Base-by-base conservation (phyloP, 1,140 invertebrate genomes). In the Cryptotermes secundus region DNA sequence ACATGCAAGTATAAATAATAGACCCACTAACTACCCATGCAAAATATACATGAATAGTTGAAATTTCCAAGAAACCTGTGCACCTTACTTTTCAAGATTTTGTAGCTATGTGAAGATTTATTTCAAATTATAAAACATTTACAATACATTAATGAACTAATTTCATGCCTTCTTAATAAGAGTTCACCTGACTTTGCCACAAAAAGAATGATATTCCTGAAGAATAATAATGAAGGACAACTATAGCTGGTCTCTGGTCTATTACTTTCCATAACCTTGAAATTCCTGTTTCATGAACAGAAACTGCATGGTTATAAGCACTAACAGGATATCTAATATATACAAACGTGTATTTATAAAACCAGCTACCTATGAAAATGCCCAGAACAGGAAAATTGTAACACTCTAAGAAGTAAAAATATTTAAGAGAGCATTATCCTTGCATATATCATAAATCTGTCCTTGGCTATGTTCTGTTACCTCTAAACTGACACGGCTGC, bases 401-500 rank as follows among this genome's bases (percentile, higher is more conserved):
- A 49, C 1, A 49, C 19, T 49, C 45, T 19, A 49, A 49, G 16
- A 49, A 6, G 22, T 16, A 19, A 49, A 49, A 49, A 4, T 22
- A 49, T 19, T 49, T 49, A 49, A 49, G 45, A 49, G 14, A 49
- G 16, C 14, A 19, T 19, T 49, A 19, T 49, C 22, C 45, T 49
- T 49, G 22, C 16, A 49, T 22, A 49, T 49, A 14, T 49, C 22
- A 49, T 19, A 49, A 49, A 49, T 22, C 1, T 19, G 45, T 9
- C 45, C 14, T 49, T 49, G 45, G 14, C 22, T 31, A 72, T 1
- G 31, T 42, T 16, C 24, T 34, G 7, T n/a, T 90, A 96, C 96
- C 96, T 95, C 96, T 94, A 89, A 99, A 98, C 90, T 98, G 96
- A 89, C 96, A 97, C 86, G 96, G 94, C 91, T 98, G 95, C 86